Conservation (phyloP, 2,888 invertebrate genomes). For the Chaitophorus viminalis region DNA sequence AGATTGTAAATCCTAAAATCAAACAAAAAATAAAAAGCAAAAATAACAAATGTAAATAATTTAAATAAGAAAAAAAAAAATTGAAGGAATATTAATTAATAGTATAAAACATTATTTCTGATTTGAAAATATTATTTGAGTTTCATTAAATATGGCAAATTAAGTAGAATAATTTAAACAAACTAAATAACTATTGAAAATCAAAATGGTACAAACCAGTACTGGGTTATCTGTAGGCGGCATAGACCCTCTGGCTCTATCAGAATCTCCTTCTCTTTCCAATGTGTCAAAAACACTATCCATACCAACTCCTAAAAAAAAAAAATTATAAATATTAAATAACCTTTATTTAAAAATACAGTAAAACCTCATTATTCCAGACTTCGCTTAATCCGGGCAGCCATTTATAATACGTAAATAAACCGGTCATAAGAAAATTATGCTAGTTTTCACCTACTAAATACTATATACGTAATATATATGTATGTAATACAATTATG, state of each 20-base stretch:
- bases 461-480: too few relatives aligned
- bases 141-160: too few relatives aligned
- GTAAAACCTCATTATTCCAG: not conserved
- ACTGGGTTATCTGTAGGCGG: not conserved
- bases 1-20: not conserved
- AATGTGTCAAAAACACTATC: conserved; percentile 4
- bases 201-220: not conserved
- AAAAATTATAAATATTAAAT: not conserved
- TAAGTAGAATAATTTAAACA: not conserved
- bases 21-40: conserved; percentile 3
- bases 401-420: too few relatives aligned
- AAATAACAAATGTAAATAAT: not conserved
- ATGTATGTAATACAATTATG: too few relatives aligned
- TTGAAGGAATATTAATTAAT: too few relatives aligned
- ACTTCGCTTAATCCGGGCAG: too few relatives aligned
- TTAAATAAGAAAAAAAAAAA: too few relatives aligned
- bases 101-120: too few relatives aligned
- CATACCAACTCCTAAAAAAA: conserved; percentile 41
- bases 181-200: not conserved
- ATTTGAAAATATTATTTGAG: too few relatives aligned
- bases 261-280: conserved; percentile 14
- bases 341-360: not conserved
- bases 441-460: too few relatives aligned
- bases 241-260: not conserved
- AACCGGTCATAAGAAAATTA: too few relatives aligned